Percentiles rank a stretch among this genome's conserved stretches.
These are phyloP conservation scores for Lophotis ruficrista DNA, from an alignment of 2,113 vertebrate genomes.

Conservation along the genomic window DNA sequence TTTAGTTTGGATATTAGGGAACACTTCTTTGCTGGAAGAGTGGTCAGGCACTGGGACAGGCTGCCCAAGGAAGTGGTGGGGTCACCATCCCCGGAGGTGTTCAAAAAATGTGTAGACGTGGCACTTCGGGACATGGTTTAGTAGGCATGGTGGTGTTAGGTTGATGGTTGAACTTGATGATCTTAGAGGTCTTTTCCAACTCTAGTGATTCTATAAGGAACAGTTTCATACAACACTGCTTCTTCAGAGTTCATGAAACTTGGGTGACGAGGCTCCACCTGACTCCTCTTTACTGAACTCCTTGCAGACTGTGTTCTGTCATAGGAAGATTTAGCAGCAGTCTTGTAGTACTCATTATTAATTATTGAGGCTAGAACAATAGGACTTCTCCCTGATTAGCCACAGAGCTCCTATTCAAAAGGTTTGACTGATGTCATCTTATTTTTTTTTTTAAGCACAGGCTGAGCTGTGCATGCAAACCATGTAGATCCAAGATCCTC, in stretches of 20 bases:
- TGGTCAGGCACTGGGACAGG: too few relatives aligned
- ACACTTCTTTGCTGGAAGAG: too few relatives aligned
- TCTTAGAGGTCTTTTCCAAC: too few relatives aligned
- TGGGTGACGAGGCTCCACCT: not conserved
- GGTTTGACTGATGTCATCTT: not conserved
- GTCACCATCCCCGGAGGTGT: too few relatives aligned
- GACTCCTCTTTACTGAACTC: not conserved
- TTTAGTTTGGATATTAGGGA: too few relatives aligned
- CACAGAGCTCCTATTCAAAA: conserved; percentile 26
- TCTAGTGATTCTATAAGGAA: too few relatives aligned
- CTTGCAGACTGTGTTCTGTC: not conserved
- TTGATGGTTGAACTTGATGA: too few relatives aligned
- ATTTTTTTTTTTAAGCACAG: not conserved
- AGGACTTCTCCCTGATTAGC: not conserved
- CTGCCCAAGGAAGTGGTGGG: too few relatives aligned
- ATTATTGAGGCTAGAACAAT: not conserved
- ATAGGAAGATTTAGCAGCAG: not conserved
- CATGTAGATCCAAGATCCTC: not conserved
- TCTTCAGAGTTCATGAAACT: not conserved
- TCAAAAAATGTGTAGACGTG: too few relatives aligned
- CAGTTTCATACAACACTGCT: not conserved
- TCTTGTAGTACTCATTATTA: not conserved
- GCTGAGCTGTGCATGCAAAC: not conserved
- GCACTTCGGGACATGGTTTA: too few relatives aligned
- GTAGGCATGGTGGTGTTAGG: too few relatives aligned